Conservation (phyloP, 2,113 vertebrate species). For the Spheniscus mendiculus region DNA sequence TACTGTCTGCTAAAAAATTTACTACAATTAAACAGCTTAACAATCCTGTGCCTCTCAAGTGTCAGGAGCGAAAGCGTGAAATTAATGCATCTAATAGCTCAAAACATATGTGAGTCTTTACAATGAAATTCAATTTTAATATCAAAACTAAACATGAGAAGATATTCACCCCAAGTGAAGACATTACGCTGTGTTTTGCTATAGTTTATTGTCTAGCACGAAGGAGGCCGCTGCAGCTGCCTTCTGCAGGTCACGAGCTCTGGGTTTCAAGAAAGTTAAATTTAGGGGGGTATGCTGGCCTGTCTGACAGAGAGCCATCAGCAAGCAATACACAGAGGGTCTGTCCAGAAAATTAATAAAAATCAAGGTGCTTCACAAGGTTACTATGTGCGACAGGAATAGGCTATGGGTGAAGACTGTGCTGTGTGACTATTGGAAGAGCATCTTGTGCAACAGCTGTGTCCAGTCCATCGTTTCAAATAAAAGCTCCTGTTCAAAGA, state of each 20-base stretch:
- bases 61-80: neutral
- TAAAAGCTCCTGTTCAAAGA: neutral
- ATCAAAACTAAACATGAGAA: neutral
- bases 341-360: neutral
- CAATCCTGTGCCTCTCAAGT: neutral
- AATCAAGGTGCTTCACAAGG: neutral
- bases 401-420: neutral
- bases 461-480: neutral
- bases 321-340: accelerated
- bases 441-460: neutral
- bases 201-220: accelerated
- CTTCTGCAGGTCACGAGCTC: neutral
- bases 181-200: neutral
- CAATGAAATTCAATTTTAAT: too few species aligned
- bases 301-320: accelerated
- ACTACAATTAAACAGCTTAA: constrained; percentile 6
- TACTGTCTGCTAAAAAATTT: neutral
- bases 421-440: neutral
- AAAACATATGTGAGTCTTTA: neutral
- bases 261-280: too few species aligned
- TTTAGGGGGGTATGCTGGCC: neutral
- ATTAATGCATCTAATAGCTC: neutral
- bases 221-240: neutral
- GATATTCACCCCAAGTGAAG: neutral
- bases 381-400: accelerated